phyloP scores from a whole-genome alignment of 2,113 vertebrate species.

The Chaetura pelagica region DNA sequence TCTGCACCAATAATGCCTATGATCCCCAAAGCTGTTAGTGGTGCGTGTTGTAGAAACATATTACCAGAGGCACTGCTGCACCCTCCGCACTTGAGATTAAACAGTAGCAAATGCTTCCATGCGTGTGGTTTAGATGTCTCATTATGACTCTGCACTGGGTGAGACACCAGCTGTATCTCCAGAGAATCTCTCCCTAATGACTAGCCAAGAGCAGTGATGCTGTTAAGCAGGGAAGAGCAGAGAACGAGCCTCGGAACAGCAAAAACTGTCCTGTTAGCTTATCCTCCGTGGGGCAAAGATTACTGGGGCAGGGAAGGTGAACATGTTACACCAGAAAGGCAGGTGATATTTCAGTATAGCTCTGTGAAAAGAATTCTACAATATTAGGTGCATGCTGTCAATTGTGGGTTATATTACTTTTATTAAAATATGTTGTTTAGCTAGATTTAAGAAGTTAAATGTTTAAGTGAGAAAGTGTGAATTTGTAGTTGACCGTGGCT shows the following conservation, averaged over 20 bases:
- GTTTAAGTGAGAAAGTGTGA: background rate
- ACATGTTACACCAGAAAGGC: background rate
- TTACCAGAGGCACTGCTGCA: background rate
- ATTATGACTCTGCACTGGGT: background rate
- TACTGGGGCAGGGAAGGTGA: background rate
- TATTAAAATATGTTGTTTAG: background rate
- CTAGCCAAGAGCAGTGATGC: background rate
- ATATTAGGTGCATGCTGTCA: background rate
- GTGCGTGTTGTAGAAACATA: background rate
- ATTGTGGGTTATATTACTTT: background rate
- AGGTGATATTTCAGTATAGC: background rate
- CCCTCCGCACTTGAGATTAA: background rate
- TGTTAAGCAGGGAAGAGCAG: background rate
- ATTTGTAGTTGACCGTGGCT: background rate
- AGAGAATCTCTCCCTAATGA: background rate
- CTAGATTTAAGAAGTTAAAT: background rate
- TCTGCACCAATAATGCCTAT: background rate
- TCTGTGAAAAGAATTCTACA: background rate
- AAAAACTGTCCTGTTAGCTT: background rate
- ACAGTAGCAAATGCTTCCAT: background rate
- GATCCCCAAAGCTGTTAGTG: background rate
- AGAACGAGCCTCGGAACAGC: background rate
- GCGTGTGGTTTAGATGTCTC: background rate
- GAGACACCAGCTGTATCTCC: background rate
- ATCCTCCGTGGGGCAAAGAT: background rate